Evolutionary conservation across 2,888 invertebrate genomes (phyloP), one percentile per base, ranked within the genome.

Genomic region (Balanococcus diminutus): DNA sequence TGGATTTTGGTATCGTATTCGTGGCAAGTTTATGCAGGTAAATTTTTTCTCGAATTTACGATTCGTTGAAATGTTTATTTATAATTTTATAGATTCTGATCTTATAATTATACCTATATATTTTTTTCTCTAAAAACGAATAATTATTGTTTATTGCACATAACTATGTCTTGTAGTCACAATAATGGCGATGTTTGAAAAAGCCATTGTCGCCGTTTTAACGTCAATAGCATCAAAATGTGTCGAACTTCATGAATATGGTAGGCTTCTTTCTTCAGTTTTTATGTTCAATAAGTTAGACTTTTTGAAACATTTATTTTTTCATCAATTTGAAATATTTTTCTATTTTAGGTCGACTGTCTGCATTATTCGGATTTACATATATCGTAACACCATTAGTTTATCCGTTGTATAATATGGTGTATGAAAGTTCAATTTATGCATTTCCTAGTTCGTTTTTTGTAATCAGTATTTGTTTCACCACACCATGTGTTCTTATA

Each of bases 1-100:
- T 75, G 75, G 75, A 36, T 75, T 0, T 8, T 75, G 75, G n/a
- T 75, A 36, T 75, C 32, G 19, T 75, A 75, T 8, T 75, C 75
- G 31, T 75, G 75, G 75, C 75, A 75, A 36, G 75, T 75, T 36
- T 75, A 75, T 19, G 75, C 75, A 14, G 32, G 75, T 75, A 75
- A n/a, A n/a, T n/a, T n/a, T n/a, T n/a, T n/a, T n/a, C n/a, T n/a
- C n/a, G n/a, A n/a, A n/a, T n/a, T n/a, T n/a, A n/a, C n/a, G n/a
- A n/a, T n/a, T n/a, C n/a, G n/a, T n/a, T n/a, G n/a, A n/a, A n/a
- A n/a, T n/a, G n/a, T n/a, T n/a, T n/a, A n/a, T n/a, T n/a, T n/a
- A n/a, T n/a, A n/a, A n/a, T n/a, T n/a, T n/a, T n/a, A n/a, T n/a
- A n/a, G n/a, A n/a, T n/a, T n/a, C n/a, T n/a, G n/a, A n/a, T n/a